Conservation (phyloP, 2,797 vertebrate species). For the Tragelaphus oryx region DNA sequence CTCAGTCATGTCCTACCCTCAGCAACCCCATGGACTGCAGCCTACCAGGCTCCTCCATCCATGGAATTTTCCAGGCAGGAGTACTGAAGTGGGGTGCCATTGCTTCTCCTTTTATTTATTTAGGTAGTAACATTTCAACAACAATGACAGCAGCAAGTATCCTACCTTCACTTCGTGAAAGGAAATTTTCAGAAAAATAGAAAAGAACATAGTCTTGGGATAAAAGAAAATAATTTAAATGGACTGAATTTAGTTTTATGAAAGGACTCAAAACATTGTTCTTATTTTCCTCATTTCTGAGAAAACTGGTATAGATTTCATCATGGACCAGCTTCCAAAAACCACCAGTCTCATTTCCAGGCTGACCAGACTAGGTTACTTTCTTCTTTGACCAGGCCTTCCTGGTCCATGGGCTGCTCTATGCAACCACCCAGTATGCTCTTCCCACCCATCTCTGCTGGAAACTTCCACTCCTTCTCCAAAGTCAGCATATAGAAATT, state of each 20-base stretch:
- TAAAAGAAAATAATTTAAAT: slow-evolving; percentile 24
- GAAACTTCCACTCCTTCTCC: background rate
- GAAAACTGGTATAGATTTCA: background rate
- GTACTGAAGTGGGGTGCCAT: too few relatives aligned
- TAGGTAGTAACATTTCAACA: background rate
- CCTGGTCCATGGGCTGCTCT: background rate
- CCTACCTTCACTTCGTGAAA: background rate
- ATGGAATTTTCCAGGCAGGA: too few relatives aligned
- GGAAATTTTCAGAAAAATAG: background rate
- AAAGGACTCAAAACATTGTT: background rate
- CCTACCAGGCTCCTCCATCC: too few relatives aligned
- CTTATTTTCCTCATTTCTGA: background rate
- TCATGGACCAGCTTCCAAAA: background rate
- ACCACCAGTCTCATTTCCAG: background rate
- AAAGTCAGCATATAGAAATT: background rate
- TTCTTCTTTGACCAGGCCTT: background rate
- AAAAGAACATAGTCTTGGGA: background rate
- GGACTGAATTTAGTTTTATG: background rate
- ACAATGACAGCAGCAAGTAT: background rate
- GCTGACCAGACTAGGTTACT: background rate
- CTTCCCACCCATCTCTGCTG: background rate
- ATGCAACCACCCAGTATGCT: background rate
- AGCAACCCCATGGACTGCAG: too few relatives aligned
- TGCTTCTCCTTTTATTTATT: background rate
- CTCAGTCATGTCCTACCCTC: too few relatives aligned